Conservation (phyloP, 2,797 vertebrate genomes). For the Arnoldichthys spilopterus region DNA sequence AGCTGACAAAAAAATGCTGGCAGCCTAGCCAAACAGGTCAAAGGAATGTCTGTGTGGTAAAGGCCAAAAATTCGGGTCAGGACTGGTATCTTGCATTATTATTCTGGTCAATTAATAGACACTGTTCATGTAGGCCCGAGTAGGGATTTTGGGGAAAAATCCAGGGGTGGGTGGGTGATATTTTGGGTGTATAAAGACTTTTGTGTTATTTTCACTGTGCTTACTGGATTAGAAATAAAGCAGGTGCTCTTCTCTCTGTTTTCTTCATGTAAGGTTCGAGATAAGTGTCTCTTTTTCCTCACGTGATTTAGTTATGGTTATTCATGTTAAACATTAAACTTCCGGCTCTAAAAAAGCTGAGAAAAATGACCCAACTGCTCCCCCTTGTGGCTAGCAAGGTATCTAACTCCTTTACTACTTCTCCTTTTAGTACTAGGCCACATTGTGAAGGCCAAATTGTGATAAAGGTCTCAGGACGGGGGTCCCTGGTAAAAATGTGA, state of each 20-base stretch:
- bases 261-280: background rate
- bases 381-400: conserved; percentile 1
- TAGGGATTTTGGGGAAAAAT: background rate
- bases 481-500: too few relatives aligned
- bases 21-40: background rate
- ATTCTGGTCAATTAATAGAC: background rate
- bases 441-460: too few relatives aligned
- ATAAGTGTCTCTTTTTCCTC: background rate
- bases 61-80: background rate
- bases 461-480: too few relatives aligned
- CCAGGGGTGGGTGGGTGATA: too few relatives aligned
- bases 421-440: too few relatives aligned
- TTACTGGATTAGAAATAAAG: background rate
- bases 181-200: background rate
- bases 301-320: background rate
- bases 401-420: too few relatives aligned
- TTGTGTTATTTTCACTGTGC: background rate
- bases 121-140: background rate
- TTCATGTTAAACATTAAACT: background rate
- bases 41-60: background rate
- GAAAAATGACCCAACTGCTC: conserved; percentile 11
- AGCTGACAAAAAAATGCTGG: background rate
- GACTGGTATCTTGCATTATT: background rate
- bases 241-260: background rate
- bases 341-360: background rate